These are phyloP conservation scores for Nesoenas mayeri DNA, from an alignment of 2,113 vertebrate species.

Conservation along the genomic window DNA sequence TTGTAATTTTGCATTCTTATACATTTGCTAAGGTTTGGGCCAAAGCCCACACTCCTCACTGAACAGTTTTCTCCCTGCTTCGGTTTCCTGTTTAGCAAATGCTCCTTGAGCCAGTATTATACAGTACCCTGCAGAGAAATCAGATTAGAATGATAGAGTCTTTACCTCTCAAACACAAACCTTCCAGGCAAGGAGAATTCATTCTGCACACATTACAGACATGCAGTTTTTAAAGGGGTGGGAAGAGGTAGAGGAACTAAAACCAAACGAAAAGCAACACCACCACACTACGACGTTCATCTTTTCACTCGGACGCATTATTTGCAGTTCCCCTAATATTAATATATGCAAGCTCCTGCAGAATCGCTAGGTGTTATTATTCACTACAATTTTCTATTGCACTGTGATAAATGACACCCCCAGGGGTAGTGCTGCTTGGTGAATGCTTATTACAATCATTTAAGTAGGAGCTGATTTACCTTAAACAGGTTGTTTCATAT, in stretches of 20 bases:
- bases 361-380: conserved; percentile 85
- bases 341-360: conserved; percentile 59
- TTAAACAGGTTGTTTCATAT: conserved; percentile 93
- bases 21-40: neutral
- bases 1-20: neutral
- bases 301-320: conserved; percentile 28
- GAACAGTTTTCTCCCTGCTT: neutral
- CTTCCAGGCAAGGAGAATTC: conserved; percentile 36
- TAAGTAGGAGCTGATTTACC: conserved; percentile 95
- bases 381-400: conserved; percentile 92
- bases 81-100: neutral
- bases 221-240: neutral
- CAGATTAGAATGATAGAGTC: neutral
- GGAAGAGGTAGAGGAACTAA: neutral
- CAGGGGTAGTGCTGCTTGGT: conserved; percentile 81
- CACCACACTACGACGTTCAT: neutral
- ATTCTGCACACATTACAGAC: conserved; percentile 7
- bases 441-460: conserved; percentile 89
- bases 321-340: conserved; percentile 47
- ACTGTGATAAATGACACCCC: conserved; percentile 91
- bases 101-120: neutral
- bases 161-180: conserved; percentile 43
- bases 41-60: neutral
- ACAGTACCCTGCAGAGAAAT: neutral
- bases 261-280: neutral